phyloP scores from a whole-genome alignment of 2,113 vertebrate genomes.

The Phrynosoma blainvillii region DNA sequence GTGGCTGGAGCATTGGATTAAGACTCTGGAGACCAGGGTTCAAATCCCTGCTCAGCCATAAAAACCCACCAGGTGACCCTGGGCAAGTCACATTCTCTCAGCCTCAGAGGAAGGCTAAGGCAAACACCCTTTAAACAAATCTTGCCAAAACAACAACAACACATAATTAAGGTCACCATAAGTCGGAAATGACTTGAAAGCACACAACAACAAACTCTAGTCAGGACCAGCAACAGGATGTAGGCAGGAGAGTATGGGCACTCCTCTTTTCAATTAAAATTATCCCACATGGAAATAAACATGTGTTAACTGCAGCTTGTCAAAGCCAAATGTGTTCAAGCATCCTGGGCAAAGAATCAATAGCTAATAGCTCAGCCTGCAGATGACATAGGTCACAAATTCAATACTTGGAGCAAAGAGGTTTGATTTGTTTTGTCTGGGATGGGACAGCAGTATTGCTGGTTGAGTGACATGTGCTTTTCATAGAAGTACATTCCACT shows the following conservation, averaged over 20 bases:
- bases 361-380: constrained; percentile 26
- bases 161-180: no score
- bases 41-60: no score
- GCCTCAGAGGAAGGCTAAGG: no score
- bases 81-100: no score
- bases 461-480: constrained; percentile 34
- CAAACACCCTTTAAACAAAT: no score
- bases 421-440: constrained; percentile 49
- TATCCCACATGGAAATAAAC: neutral
- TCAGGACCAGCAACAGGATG: no score
- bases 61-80: no score
- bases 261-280: neutral
- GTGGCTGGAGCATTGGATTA: no score
- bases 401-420: constrained; percentile 70
- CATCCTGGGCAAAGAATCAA: constrained; percentile 10
- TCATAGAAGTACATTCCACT: constrained; percentile 25
- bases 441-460: constrained; percentile 32
- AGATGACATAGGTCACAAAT: constrained; percentile 53
- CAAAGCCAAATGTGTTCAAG: neutral
- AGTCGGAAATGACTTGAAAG: no score
- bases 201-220: neutral
- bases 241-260: neutral
- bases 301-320: constrained; percentile 5
- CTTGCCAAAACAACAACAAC: no score
- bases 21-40: no score